Evolutionary conservation across 1,140 invertebrate species (phyloP), one percentile per base, ranked within the genome.

Genomic region (Drosophila bocki): DNA sequence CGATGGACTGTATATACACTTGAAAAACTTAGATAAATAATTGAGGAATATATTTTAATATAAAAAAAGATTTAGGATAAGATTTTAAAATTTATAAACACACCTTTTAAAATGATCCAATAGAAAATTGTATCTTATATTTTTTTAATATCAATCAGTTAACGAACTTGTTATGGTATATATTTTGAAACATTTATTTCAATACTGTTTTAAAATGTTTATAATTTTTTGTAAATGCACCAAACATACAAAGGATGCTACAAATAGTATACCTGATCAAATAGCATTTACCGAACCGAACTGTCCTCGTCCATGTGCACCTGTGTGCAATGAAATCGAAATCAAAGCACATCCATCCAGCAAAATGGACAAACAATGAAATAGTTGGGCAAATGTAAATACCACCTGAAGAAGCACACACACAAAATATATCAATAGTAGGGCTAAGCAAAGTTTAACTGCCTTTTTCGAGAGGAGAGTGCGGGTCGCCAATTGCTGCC

Each of bases 241-340:
- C 26, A 61, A 44, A 60, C 29, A 47, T 37, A 39, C n/a, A 39
- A 1, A 39, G 19, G 50, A 29, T 15, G 47, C 42, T 60, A 56
- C 50, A 77, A 68, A 76, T 77, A 58, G 51, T 56, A 29, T 53
- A 32, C 72, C 60, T 65, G 53, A 72, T 81, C 80, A 82, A 82
- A 82, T 41, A 68, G 58, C 58, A 68, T 63, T 82, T 79, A 64
- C 60, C 60, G 53, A 39, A 53, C 19, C 17, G 51, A 53, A 22
- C 13, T 64, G 33, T 37, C 41, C 33, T 17, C 19, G 12, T 22
- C 19, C 19, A 2, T 48, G 51, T 32, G 48, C 74, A 64, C 37
- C 57, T 67, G 57, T 57, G 48, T 62, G 75, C 62, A 75, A 62
- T 62, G 67, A 53, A 63, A 65, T 69, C 59, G 57, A 69, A 62